Percentiles rank a stretch among this genome's conserved stretches.
phyloP scores from a whole-genome alignment of 2,797 vertebrate genomes.

The Bryconaethiops microstoma region DNA sequence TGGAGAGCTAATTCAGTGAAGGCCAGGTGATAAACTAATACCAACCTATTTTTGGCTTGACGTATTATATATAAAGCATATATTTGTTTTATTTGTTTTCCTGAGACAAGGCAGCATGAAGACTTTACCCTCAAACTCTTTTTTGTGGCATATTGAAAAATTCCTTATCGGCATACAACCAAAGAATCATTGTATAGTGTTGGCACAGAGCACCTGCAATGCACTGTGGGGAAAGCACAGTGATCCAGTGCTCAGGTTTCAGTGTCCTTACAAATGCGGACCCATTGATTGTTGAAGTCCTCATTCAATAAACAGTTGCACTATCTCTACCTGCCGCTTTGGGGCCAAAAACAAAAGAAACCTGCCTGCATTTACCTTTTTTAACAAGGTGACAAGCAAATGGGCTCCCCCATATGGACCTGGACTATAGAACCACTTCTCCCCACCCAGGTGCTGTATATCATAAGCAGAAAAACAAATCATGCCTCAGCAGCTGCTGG shows the following conservation, averaged over 20 bases:
- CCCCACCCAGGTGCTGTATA: neutral
- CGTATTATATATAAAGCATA: neutral
- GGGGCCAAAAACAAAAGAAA: slow-evolving; percentile 14
- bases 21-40: too few species aligned
- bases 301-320: slow-evolving; percentile 61
- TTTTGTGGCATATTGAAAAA: neutral
- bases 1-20: too few species aligned
- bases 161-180: slow-evolving; percentile 58
- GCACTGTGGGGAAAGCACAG: slow-evolving; percentile 57
- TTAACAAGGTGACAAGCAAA: neutral
- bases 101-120: neutral
- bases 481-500: neutral
- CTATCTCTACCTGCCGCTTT: slow-evolving; percentile 55
- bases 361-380: slow-evolving; percentile 4
- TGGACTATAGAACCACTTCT: neutral
- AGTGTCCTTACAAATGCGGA: slow-evolving; percentile 69
- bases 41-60: too few species aligned
- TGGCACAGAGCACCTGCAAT: slow-evolving; percentile 27
- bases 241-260: slow-evolving; percentile 72
- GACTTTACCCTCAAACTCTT: neutral
- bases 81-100: slow-evolving; percentile 7
- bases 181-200: neutral
- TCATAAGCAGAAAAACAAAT: slow-evolving; percentile 32
- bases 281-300: slow-evolving; percentile 68
- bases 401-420: neutral